phyloP scores from a whole-genome alignment of 2,113 vertebrate genomes.

The Trochalopteron elliotii region DNA sequence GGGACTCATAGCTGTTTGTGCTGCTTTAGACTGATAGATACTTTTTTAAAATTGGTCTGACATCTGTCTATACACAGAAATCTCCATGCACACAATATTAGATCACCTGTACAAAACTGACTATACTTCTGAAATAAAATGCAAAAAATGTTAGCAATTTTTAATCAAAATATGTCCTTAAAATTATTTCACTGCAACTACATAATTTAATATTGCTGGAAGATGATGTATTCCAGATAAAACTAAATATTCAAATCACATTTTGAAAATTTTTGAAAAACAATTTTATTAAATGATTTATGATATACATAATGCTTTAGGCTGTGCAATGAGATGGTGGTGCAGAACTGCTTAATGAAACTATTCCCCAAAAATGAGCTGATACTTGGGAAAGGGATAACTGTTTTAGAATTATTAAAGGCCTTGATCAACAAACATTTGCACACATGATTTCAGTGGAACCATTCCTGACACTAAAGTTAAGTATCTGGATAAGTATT shows the following conservation, averaged over 20 bases:
- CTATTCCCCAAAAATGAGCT: not conserved
- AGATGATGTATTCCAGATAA: not conserved
- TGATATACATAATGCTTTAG: not conserved
- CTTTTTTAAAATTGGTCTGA: not conserved
- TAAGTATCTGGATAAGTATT: constrained; percentile 31
- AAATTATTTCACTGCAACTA: not conserved
- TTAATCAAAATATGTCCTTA: not conserved
- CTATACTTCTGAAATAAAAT: not conserved
- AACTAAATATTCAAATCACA: not conserved
- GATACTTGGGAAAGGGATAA: not conserved
- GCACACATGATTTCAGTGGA: constrained; percentile 3
- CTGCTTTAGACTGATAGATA: not conserved
- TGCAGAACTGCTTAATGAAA: not conserved
- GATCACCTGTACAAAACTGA: not conserved
- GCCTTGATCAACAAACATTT: constrained; percentile 25
- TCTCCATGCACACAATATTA: not conserved
- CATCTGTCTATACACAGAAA: not conserved
- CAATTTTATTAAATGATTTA: not conserved
- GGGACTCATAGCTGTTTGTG: not conserved
- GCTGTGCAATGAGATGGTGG: not conserved
- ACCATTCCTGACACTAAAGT: constrained; percentile 25
- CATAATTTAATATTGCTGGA: not conserved
- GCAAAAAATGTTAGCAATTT: not conserved
- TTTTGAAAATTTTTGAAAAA: not conserved
- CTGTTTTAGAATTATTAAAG: not conserved